These are phyloP conservation scores for Pyrgus malvae DNA, from an alignment of 2,888 invertebrate genomes.

Conservation along the genomic window DNA sequence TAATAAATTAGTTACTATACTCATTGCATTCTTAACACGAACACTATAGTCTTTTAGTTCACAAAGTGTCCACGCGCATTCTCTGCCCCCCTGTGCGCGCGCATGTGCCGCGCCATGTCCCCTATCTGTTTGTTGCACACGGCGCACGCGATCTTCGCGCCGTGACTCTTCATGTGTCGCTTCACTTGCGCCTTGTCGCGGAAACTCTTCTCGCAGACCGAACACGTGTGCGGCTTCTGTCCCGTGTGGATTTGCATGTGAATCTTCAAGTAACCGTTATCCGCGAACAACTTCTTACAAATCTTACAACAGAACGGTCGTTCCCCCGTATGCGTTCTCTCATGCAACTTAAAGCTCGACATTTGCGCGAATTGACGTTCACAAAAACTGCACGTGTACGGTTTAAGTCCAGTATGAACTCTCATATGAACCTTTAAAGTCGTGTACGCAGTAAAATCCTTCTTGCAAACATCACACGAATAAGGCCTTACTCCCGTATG, in stretches of 20 bases:
- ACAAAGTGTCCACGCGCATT: no score
- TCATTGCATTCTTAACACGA: no score
- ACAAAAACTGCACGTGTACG: constrained; percentile 64
- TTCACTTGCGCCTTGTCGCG: constrained; percentile 66
- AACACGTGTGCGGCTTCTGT: constrained; percentile 63
- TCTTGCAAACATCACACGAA: constrained; percentile 65
- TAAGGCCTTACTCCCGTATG: constrained; percentile 67
- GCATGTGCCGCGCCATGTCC: constrained; percentile 68
- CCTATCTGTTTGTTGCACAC: constrained; percentile 71
- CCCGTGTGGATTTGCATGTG: constrained; percentile 71
- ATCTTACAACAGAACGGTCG: constrained; percentile 60
- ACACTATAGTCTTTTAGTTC: no score
- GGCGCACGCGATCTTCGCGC: constrained; percentile 61
- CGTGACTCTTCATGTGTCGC: constrained; percentile 63
- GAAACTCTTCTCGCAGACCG: constrained; percentile 62
- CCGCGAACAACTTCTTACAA: constrained; percentile 68
- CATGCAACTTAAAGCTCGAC: constrained; percentile 68
- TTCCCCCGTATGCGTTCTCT: constrained; percentile 68
- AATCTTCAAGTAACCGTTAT: constrained; percentile 71
- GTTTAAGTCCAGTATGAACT: constrained; percentile 66
- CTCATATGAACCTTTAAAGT: constrained; percentile 71
- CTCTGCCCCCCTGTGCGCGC: constrained; percentile 53
- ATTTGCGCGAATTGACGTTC: constrained; percentile 65
- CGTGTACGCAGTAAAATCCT: constrained; percentile 67
- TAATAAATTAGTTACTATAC: no score